Base-by-base conservation (phyloP, 2,797 vertebrate species). In the Muscicapa comitata region DNA sequence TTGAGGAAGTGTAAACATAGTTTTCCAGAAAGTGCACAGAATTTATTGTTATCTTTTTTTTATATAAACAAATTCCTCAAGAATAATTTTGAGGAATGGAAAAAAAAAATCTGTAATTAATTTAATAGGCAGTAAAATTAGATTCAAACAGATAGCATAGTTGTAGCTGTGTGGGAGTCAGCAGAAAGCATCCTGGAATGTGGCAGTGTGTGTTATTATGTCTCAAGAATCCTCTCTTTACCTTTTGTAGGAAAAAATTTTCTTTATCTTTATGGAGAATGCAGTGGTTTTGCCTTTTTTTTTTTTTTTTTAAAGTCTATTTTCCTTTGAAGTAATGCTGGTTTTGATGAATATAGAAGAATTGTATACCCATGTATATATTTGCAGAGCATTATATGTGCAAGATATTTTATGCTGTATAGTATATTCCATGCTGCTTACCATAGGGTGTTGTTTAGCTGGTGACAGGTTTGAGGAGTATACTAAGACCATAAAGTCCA, bases 61-160 rank as follows among this genome's bases (percentile, higher is more conserved):
- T 47, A 87, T 71, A 63, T 86, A 90, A 96, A 92, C 25, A 86
- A 71, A 70, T 72, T 47, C 20, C 13, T 72, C 21, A 77, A 91
- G 17, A 61, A 51, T 58, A 74, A 91, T 83, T 93, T 75, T 63
- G n/a, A 84, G 37, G 66, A 75, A 88, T 50, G 19, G 6, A 21
- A 62, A 89, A 21, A 62, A 89, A 83, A 63, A 28, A 23, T 47
- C 24, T 91, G 24, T 65, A 25, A 78, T 94, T 90, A 77, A 79
- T 89, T 85, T 85, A 85, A 66, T 51, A 65, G 54, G 37, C 59
- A 70, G 17, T 85, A 88, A 94, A 95, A 92, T 78, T 71, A 90
- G 37, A 80, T 75, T 59, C 67, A 92, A 70, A 61, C 33, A 87
- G 76, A 59, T 40, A 74, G 19, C 76, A 55, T 25, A 71, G 48